These are phyloP conservation scores for Conopomorpha cramerella DNA, from an alignment of 1,140 invertebrate genomes.

Conservation along the genomic window DNA sequence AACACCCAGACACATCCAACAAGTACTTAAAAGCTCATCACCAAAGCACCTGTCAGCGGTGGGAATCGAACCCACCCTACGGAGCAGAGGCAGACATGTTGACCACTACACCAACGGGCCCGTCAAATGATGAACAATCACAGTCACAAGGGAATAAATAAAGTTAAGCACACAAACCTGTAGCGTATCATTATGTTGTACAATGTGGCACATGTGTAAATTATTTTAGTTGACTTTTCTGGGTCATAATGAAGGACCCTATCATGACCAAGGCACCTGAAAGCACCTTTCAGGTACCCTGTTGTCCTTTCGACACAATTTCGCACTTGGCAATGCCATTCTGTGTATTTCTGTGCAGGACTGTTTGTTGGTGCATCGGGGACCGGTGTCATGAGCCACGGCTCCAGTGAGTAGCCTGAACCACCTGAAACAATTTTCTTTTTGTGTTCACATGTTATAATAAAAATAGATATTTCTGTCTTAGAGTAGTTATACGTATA, in stretches of 20 bases:
- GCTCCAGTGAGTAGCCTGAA: neutral
- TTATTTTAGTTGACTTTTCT: neutral
- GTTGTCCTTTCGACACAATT: neutral
- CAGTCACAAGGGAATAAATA: too few species aligned
- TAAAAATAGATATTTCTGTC: too few species aligned
- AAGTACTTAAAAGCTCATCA: too few species aligned
- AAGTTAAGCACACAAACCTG: too few species aligned
- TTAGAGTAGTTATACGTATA: too few species aligned
- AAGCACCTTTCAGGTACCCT: neutral
- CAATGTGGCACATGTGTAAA: neutral
- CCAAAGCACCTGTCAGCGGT: too few species aligned
- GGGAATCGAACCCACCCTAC: too few species aligned
- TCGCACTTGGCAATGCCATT: neutral
- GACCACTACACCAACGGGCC: too few species aligned
- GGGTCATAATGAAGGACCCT: neutral
- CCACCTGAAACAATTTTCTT: neutral
- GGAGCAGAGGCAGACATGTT: too few species aligned
- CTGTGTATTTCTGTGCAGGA: neutral
- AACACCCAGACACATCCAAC: too few species aligned
- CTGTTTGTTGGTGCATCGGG: neutral
- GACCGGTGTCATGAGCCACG: neutral
- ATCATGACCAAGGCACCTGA: neutral
- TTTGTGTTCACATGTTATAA: too few species aligned
- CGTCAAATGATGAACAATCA: too few species aligned
- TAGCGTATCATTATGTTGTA: neutral